phyloP scores from a whole-genome alignment of 2,113 vertebrate genomes.

The Prunella fulvescens region DNA sequence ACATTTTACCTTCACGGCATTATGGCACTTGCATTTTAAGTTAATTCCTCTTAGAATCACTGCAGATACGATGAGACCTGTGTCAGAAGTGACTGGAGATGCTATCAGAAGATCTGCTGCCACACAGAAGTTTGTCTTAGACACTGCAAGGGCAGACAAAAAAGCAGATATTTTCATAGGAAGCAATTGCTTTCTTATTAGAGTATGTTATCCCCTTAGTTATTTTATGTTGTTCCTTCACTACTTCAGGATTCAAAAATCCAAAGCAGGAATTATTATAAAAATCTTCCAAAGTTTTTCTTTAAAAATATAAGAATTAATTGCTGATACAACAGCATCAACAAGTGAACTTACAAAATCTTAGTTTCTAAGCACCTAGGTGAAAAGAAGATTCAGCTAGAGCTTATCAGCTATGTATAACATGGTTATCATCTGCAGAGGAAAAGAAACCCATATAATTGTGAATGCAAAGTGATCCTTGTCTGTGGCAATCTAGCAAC shows the following conservation, averaged over 20 bases:
- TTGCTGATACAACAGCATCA: not conserved
- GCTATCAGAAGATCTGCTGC: slow-evolving; percentile 21
- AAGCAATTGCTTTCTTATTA: not conserved
- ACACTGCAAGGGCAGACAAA: not conserved
- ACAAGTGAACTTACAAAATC: not conserved
- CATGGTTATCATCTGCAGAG: not conserved
- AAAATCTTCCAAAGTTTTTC: not conserved
- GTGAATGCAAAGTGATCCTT: not conserved
- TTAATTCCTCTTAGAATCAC: slow-evolving; percentile 72
- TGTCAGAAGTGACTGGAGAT: not conserved
- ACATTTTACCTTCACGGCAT: not conserved
- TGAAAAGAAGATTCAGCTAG: not conserved
- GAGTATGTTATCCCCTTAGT: not conserved
- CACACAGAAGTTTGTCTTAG: slow-evolving; percentile 64
- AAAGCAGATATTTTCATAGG: not conserved
- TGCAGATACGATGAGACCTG: slow-evolving; percentile 35
- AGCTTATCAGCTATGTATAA: not conserved
- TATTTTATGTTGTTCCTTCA: not conserved
- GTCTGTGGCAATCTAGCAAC: not conserved
- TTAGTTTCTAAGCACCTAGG: not conserved
- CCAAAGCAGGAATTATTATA: not conserved
- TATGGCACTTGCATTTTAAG: slow-evolving; percentile 60
- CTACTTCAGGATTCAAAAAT: not conserved
- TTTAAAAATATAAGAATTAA: not conserved
- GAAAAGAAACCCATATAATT: not conserved